These are phyloP conservation scores for Colossoma macropomum DNA, from an alignment of 2,113 vertebrate genomes.

Conservation along the genomic window DNA sequence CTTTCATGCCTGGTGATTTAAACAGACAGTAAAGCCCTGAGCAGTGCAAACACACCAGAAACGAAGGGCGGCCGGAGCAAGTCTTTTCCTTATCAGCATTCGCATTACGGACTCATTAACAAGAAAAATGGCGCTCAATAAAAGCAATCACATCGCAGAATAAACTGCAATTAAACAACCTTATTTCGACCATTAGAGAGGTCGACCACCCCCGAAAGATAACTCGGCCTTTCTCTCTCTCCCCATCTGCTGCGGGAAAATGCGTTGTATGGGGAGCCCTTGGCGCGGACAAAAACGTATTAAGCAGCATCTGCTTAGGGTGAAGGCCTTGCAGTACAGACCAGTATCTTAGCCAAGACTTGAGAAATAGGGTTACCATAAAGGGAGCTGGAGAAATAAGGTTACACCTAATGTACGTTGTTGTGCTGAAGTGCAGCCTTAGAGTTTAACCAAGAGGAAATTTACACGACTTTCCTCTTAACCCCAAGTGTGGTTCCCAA, in stretches of 20 bases:
- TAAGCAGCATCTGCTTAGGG: slow-evolving; percentile 39
- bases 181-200: slow-evolving; percentile 77
- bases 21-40: slow-evolving; percentile 1
- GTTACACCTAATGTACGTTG: neutral
- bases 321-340: neutral
- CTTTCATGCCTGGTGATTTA: slow-evolving; percentile 20
- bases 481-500: neutral
- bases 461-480: neutral
- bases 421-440: neutral
- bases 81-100: slow-evolving; percentile 73
- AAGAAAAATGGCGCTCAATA: slow-evolving; percentile 82
- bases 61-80: neutral
- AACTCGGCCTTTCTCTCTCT: slow-evolving; percentile 64
- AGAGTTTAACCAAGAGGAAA: neutral
- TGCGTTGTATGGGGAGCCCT: slow-evolving; percentile 37
- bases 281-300: slow-evolving; percentile 41
- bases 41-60: slow-evolving; percentile 15
- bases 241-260: slow-evolving; percentile 67
- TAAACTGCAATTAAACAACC: slow-evolving; percentile 81
- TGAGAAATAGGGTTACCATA: neutral
- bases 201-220: slow-evolving; percentile 65
- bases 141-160: slow-evolving; percentile 79
- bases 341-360: neutral
- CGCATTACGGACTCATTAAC: slow-evolving; percentile 80
- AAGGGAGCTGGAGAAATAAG: neutral